A percentile compares a stretch with the other conserved stretches of the same genome.
Conservation (phyloP, 2,888 invertebrate genomes). For the Drosophila incognita region DNA sequence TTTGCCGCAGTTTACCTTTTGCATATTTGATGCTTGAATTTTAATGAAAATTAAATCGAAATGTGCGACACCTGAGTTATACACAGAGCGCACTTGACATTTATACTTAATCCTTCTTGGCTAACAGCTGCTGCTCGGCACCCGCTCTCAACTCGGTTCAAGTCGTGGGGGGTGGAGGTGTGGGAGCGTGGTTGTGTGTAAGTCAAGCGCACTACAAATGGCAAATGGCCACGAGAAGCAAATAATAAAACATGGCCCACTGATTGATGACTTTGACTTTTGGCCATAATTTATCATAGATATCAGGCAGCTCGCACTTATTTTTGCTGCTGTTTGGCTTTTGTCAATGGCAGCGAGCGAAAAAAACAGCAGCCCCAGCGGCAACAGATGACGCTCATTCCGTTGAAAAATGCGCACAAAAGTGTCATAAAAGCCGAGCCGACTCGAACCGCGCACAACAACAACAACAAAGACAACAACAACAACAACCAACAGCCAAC, state of each 20-base stretch:
- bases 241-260: slow-evolving; percentile 77
- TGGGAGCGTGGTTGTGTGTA: slow-evolving; percentile 2
- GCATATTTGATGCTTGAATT: slow-evolving; percentile 82
- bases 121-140: slow-evolving; percentile 26
- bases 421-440: slow-evolving; percentile 72
- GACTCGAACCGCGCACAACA: not conserved
- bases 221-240: slow-evolving; percentile 73
- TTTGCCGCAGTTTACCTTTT: slow-evolving; percentile 76
- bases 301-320: slow-evolving; percentile 53
- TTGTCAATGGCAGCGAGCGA: slow-evolving; percentile 60
- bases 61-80: slow-evolving; percentile 85
- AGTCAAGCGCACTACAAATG: slow-evolving; percentile 33
- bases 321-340: slow-evolving; percentile 40
- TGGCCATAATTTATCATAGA: slow-evolving; percentile 81
- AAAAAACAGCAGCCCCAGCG: slow-evolving; percentile 42
- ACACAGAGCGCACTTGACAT: slow-evolving; percentile 57
- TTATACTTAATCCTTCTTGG: slow-evolving; percentile 73
- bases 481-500: slow-evolving; percentile 10
- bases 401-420: slow-evolving; percentile 74
- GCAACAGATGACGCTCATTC: slow-evolving; percentile 80
- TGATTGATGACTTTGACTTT: slow-evolving; percentile 80
- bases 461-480: not conserved
- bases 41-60: slow-evolving; percentile 89
- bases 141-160: no score
- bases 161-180: not conserved